Evolutionary conservation across 2,113 vertebrate genomes (phyloP).

Genomic region (Anguilla japonica): DNA sequence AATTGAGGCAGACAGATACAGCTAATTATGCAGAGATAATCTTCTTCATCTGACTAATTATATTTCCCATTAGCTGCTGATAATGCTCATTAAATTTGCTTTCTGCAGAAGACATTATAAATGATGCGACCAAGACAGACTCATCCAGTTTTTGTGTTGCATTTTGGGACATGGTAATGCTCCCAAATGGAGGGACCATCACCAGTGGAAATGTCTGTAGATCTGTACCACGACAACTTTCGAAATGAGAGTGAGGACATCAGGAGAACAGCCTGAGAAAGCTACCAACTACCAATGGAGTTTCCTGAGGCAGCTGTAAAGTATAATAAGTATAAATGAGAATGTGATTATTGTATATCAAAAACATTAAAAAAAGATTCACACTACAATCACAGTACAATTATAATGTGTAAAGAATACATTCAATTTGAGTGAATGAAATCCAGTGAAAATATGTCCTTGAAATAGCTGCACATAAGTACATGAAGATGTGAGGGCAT

Average conservation of each 20-base stretch:
- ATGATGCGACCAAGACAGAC: constrained; percentile 33
- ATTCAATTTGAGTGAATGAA: too few relatives aligned
- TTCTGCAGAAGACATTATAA: constrained; percentile 54
- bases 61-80: constrained; percentile 77
- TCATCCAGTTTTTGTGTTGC: constrained; percentile 32
- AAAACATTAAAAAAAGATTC: neutral
- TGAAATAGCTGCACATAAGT: too few relatives aligned
- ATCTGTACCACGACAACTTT: neutral
- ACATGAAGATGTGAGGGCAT: too few relatives aligned
- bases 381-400: neutral
- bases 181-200: neutral
- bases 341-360: neutral
- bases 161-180: neutral
- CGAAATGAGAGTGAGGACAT: constrained; percentile 18
- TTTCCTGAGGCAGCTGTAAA: constrained; percentile 2
- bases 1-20: constrained; percentile 76
- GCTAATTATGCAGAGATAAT: constrained; percentile 79
- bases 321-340: neutral
- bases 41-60: constrained; percentile 79
- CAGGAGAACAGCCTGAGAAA: neutral
- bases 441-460: too few relatives aligned
- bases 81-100: constrained; percentile 81
- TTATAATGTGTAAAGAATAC: neutral
- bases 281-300: neutral
- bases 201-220: constrained; percentile 14